Base-by-base conservation (phyloP, 2,888 invertebrate genomes). In the Andrena marginata region DNA sequence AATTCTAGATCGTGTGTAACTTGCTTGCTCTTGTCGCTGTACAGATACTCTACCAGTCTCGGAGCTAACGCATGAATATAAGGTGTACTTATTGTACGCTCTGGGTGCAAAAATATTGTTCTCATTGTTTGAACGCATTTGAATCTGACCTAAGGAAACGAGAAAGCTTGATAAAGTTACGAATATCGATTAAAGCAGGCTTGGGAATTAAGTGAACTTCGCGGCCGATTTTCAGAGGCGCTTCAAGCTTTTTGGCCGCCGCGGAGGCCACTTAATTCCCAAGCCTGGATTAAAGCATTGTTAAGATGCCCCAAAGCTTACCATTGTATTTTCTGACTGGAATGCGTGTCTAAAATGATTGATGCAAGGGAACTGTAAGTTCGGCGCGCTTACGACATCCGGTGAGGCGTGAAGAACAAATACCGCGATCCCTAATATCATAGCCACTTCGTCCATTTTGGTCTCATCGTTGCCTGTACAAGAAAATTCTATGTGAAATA, bases 271-370 rank as follows among this genome's bases (percentile, higher is more conserved):
- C 29, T 29, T 29, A 4, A 29, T 29, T 29, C 4, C 29, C 29
- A 5, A 29, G 29, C 29, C 29, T 29, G 29, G 71, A 26, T 63
- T 60, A 33, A 77, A 5, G 3, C 29, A 48, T 7, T 68, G 60
- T 16, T 62, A 33, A 48, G 82, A 31, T 13, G 35, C 59, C 29
- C 16, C 48, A 23, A 42, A 62, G 89, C 94, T 94, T 92, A 96
- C 96, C 88, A 95, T 94, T 82, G 95, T 94, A 92, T 96, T 96
- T 59, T 96, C 95, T 80, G 96, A 96, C 90, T 96, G 96, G 71
- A 98, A 95, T 89, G 98, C 97, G 91, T 98, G 97, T 51, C 97
- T 95, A 94, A 98, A 98, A 92, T 98, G 97, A 95, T 98, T 98
- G 90, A 99, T 97, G 92, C 98, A 98, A 0, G 98, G 98, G 94